phyloP scores from a whole-genome alignment of 1,140 invertebrate species.

The Patella vulgata region DNA sequence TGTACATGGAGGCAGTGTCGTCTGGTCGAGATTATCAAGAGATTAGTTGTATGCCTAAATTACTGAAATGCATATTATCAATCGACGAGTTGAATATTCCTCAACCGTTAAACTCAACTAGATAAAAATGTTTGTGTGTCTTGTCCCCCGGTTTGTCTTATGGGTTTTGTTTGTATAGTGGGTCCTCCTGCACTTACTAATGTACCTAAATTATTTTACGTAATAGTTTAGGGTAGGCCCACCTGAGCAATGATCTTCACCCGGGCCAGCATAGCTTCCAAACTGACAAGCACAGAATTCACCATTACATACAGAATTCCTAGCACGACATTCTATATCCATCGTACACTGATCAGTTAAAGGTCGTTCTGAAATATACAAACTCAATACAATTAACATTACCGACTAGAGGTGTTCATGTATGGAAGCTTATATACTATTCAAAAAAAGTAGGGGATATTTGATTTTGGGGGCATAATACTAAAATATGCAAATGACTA shows the following conservation, averaged over 20 bases:
- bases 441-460: no score
- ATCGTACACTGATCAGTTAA: background rate
- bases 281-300: conserved; percentile 6
- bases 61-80: no score
- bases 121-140: no score
- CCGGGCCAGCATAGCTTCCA: no score
- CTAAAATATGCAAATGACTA: no score
- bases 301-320: background rate
- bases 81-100: no score
- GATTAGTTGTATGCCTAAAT: no score
- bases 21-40: no score
- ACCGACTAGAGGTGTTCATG: background rate
- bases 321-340: conserved; percentile 1
- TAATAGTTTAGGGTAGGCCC: background rate
- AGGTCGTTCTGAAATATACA: conserved; percentile 1
- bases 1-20: no score
- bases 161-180: background rate
- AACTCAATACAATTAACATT: background rate
- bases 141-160: background rate
- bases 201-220: background rate
- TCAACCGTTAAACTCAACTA: no score
- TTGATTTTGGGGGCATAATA: no score
- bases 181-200: background rate
- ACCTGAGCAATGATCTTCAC: conserved; percentile 4
- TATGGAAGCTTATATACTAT: no score